Conservation (phyloP, 2,113 vertebrate genomes). For the Actenoides hombroni region DNA sequence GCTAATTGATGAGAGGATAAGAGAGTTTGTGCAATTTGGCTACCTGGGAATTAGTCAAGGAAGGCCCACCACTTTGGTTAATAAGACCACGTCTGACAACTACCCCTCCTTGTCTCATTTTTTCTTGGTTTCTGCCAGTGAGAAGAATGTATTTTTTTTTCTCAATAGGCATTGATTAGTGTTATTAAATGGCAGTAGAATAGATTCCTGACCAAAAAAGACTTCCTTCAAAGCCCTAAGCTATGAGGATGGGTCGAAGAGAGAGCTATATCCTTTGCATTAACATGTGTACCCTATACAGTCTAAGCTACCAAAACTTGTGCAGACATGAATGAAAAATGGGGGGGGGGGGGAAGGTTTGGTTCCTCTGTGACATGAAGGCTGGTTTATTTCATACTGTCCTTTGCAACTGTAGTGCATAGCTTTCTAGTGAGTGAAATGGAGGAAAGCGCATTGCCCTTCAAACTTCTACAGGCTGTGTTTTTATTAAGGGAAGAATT, state of each 20-base stretch:
- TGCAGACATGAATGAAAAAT: constrained; percentile 10
- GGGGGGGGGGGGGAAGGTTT: neutral
- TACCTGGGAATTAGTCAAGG: neutral
- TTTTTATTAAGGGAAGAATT: constrained; percentile 31
- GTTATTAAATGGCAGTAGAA: constrained; percentile 1
- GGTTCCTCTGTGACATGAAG: neutral
- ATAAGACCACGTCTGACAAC: neutral
- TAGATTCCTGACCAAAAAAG: neutral
- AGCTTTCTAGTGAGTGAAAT: neutral
- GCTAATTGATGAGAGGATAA: neutral
- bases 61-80: neutral
- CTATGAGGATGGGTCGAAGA: neutral
- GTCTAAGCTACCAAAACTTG: neutral
- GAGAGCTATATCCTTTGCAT: neutral
- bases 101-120: constrained; percentile 20
- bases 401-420: neutral
- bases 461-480: neutral
- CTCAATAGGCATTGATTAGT: neutral
- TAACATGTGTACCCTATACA: neutral
- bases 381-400: neutral
- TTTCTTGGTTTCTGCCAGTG: constrained; percentile 43
- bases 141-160: constrained; percentile 29
- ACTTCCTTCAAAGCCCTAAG: constrained; percentile 7
- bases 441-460: neutral
- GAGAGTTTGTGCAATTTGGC: neutral